Percentiles rank a stretch among this genome's conserved stretches.
phyloP scores from a whole-genome alignment of 2,888 invertebrate species.

The Diplolepis rosae region DNA sequence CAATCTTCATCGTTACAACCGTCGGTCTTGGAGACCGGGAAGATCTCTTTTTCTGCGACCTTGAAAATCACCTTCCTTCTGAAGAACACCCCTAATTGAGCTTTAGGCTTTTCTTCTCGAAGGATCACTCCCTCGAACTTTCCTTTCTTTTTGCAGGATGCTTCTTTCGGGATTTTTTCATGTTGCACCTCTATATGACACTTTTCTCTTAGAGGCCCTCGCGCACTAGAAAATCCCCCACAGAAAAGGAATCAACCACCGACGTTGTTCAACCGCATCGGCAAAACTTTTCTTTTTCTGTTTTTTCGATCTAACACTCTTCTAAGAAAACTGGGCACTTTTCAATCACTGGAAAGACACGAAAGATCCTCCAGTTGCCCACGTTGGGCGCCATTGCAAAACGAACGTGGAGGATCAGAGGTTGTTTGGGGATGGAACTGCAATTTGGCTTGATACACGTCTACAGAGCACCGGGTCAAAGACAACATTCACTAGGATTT shows the following conservation, averaged over 20 bases:
- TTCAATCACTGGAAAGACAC: conserved; percentile 4
- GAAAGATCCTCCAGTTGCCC: conserved; percentile 40
- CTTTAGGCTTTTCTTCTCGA: not conserved
- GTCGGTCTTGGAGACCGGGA: conserved; percentile 6
- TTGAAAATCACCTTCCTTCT: conserved; percentile 30
- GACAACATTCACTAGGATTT: not conserved
- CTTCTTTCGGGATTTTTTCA: conserved; percentile 62
- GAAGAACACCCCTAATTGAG: not conserved
- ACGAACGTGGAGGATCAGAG: conserved; percentile 11
- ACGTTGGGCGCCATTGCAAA: conserved; percentile 62
- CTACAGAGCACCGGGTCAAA: conserved; percentile 12
- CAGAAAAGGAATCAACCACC: not conserved
- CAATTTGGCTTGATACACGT: not conserved
- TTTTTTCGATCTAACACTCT: not conserved
- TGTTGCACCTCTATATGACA: conserved; percentile 37
- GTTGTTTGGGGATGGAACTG: conserved; percentile 20
- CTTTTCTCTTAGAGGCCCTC: not conserved
- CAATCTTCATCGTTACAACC: conserved; percentile 16
- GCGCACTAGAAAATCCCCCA: not conserved
- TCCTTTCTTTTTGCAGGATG: conserved; percentile 56
- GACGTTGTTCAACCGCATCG: not conserved
- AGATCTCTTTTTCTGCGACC: not conserved
- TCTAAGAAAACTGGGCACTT: not conserved
- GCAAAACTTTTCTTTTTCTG: not conserved
- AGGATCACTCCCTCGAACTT: conserved; percentile 50